Evolutionary conservation across 2,888 invertebrate species (phyloP).

Genomic region (Hofmannophila pseudospretella): DNA sequence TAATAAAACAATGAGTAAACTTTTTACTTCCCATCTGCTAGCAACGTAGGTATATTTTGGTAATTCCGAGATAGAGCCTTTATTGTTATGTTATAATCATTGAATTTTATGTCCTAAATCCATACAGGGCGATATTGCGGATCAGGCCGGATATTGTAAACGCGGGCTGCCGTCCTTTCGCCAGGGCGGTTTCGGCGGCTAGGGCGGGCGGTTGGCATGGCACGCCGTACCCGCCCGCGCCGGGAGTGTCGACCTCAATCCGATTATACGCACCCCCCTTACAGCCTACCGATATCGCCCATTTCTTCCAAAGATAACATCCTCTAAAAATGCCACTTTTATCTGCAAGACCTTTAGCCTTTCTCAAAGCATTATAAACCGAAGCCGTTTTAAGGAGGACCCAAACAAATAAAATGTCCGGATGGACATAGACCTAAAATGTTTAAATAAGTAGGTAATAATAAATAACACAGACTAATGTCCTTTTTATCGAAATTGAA

Average conservation of each 20-base stretch:
- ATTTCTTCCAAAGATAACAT: constrained; percentile 38
- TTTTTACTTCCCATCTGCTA: not conserved
- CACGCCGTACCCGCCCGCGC: constrained; percentile 1
- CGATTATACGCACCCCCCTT: constrained; percentile 34
- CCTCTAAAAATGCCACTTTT: constrained; percentile 21
- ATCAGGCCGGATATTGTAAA: constrained; percentile 50
- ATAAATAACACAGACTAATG: too few relatives aligned
- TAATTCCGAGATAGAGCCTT: constrained; percentile 15
- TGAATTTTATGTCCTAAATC: constrained; percentile 50
- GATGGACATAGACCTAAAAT: too few relatives aligned
- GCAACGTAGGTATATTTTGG: not conserved
- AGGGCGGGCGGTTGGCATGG: constrained; percentile 12
- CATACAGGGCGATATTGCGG: constrained; percentile 43
- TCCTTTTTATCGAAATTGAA: too few relatives aligned
- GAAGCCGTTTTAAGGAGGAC: not conserved
- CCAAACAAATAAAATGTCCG: not conserved
- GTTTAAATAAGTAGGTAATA: too few relatives aligned
- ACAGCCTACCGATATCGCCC: constrained; percentile 32
- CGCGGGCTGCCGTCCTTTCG: constrained; percentile 26
- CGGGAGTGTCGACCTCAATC: constrained; percentile 25
- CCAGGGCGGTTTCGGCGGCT: constrained; percentile 16
- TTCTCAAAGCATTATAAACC: constrained; percentile 3
- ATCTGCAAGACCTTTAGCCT: constrained; percentile 10
- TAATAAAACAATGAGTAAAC: not conserved
- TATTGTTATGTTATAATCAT: constrained; percentile 35